These are phyloP conservation scores for Altica lythri DNA, from an alignment of 2,888 invertebrate species.

Conservation along the genomic window DNA sequence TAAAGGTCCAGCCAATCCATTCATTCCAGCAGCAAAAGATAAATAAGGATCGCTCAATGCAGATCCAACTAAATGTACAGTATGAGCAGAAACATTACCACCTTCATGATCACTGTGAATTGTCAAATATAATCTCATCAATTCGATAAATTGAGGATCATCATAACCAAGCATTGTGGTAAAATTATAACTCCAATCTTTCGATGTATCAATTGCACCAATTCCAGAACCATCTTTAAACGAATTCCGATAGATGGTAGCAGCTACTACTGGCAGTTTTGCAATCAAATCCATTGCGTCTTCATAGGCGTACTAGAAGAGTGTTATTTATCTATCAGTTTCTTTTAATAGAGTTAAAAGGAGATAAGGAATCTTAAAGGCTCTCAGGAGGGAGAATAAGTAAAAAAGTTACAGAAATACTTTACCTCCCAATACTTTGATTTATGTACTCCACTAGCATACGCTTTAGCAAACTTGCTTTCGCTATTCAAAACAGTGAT, in stretches of 20 bases:
- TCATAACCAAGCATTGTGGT: constrained; percentile 90
- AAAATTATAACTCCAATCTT: constrained; percentile 95
- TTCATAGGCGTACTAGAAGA: constrained; percentile 73
- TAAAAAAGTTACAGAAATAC: too few relatives aligned
- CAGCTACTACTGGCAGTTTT: constrained; percentile 91
- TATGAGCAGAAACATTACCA: constrained; percentile 95
- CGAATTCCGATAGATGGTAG: constrained; percentile 90
- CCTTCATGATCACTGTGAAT: constrained; percentile 97
- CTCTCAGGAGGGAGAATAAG: background rate
- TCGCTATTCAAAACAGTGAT: constrained; percentile 91
- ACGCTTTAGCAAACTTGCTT: constrained; percentile 90
- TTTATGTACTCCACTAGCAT: constrained; percentile 85
- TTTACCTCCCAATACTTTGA: constrained; percentile 88
- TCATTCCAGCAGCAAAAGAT: constrained; percentile 90
- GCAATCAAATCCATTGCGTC: constrained; percentile 95
- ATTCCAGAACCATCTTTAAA: constrained; percentile 84
- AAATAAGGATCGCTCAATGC: constrained; percentile 94
- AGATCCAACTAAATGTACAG: constrained; percentile 91
- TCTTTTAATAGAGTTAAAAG: background rate
- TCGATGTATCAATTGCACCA: constrained; percentile 84
- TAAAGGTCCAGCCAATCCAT: constrained; percentile 92
- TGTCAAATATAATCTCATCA: constrained; percentile 90
- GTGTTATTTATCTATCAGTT: background rate
- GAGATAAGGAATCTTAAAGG: background rate
- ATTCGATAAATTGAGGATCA: constrained; percentile 81